Evolutionary conservation across 2,888 invertebrate genomes (phyloP), one percentile per base, ranked within the genome.

Genomic region (Idaea straminata): DNA sequence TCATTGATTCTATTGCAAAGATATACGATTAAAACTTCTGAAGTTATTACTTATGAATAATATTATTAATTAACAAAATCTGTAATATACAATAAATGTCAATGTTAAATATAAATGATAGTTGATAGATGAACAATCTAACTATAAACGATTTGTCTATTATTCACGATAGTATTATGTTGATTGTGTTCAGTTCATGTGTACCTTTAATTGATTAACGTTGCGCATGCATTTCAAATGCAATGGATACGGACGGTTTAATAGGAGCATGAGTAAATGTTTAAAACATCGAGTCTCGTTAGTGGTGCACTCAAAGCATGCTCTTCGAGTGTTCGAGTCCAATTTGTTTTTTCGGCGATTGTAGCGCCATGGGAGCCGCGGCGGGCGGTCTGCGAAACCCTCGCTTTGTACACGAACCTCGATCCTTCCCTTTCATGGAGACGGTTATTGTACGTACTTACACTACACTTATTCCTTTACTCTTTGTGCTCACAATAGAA

Each of bases 261-360:
- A 58, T 16, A 58, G 4, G 72, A 67, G 72, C 73, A 75, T 70
- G 73, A 72, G 72, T 70, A 71, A 78, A 83, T 82, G 80, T 80
- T 82, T 83, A 69, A 84, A 84, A 82, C 80, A 83, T 83, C 72
- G 78, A 67, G 67, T 70, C 79, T 84, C 82, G 83, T 85, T 84
- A 84, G 80, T 74, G 73, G 70, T 72, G 74, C 67, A 68, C 65
- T 69, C 67, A 57, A 67, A 72, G 72, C 69, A 73, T 72, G 75
- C 71, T 77, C 76, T 74, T 74, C 69, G 77, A 47, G 47, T 47
- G 47, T 47, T 47, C 34, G 16, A 72, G 71, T 80, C 76, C 82
- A 84, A 88, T 87, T 88, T 87, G 86, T 84, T 88, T 89, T 88
- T 88, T 85, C 80, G 80, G 77, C 80, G 78, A 76, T 77, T 65